Base-by-base conservation (phyloP, 2,797 vertebrate genomes). In the Ambastaia sidthimunki region DNA sequence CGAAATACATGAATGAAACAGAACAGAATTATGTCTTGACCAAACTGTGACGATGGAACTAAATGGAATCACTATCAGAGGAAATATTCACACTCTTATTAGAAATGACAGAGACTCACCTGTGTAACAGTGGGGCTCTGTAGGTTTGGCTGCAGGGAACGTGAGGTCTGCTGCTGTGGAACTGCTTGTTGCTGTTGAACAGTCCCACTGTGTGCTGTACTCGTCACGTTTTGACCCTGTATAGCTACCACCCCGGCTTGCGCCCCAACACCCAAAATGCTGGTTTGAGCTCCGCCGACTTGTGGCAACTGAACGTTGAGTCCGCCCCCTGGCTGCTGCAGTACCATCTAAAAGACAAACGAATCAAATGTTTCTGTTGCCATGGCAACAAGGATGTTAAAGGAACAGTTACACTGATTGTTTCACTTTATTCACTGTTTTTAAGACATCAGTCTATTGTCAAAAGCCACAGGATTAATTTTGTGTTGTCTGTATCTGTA, bases 221-320 rank as follows among this genome's bases (percentile, higher is more conserved):
- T 94, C 59, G 92, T 87, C 19, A 90, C 80, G 10, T 87, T 86
- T 86, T 95, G 96, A 78, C 95, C 90, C 91, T 96, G 97, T 94
- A 93, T 93, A 87, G 93, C 95, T 89, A 96, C 55, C 0, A 94
- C 74, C 1, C 94, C 88, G 28, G 90, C 55, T 83, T 95, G 97
- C 71, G 95, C 94, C 82, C 96, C 90, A 0, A 88, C 91, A 28
- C 94, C 96, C 89, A 82, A 52, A 48, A 71, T 37, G 15, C 70
- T 78, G 52, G 47, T 71, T 41, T 74, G 71, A 13, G 84, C 65
- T 19, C 68, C 78, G 10, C 78, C 70, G 31, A 94, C 95, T 84
- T 95, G 94, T 67, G 96, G 91, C 81, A 97, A 93, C 85, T 97
- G 97, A 80, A 97, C 91, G 83, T 95, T 97, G 91, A 96, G 91